Percentiles rank a stretch among this genome's conserved stretches.
These are phyloP conservation scores for Zaprionus africanus DNA, from an alignment of 1,140 invertebrate species.

Conservation along the genomic window DNA sequence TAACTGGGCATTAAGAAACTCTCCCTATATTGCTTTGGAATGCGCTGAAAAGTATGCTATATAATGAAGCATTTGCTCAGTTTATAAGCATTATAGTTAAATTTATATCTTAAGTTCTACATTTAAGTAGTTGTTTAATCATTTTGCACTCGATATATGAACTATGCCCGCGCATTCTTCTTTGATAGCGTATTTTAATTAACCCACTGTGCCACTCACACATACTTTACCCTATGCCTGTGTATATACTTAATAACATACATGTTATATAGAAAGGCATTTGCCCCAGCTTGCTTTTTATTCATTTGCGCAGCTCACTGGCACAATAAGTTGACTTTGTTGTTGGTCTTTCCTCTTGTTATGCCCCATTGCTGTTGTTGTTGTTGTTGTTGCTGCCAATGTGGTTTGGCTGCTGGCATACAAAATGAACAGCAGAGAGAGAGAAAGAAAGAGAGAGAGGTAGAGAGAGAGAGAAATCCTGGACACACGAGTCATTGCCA, in stretches of 20 bases:
- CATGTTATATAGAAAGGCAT: not conserved
- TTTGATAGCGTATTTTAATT: not conserved
- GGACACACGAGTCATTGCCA: slow-evolving; percentile 37
- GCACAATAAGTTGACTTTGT: slow-evolving; percentile 22
- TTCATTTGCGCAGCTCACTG: slow-evolving; percentile 22
- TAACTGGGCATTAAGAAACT: not conserved
- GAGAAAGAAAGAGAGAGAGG: not conserved
- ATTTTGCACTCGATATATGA: too few relatives aligned
- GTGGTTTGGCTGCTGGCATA: slow-evolving; percentile 49
- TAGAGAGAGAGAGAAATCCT: slow-evolving; percentile 27
- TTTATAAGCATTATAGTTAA: too few relatives aligned
- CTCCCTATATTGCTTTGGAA: not conserved
- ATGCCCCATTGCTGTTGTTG: not conserved
- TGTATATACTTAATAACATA: not conserved
- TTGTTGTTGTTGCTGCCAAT: slow-evolving; percentile 20
- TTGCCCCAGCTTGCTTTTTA: not conserved
- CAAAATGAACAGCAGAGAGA: slow-evolving; percentile 39
- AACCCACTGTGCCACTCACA: not conserved
- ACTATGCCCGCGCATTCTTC: too few relatives aligned
- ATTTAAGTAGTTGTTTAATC: too few relatives aligned
- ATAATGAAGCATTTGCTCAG: too few relatives aligned
- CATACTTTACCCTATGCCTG: not conserved
- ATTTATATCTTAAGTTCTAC: too few relatives aligned
- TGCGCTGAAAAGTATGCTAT: not conserved
- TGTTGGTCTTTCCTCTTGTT: slow-evolving; percentile 9